Evolutionary conservation across 2,113 vertebrate species (phyloP).

Genomic region (Vulpes vulpes): DNA sequence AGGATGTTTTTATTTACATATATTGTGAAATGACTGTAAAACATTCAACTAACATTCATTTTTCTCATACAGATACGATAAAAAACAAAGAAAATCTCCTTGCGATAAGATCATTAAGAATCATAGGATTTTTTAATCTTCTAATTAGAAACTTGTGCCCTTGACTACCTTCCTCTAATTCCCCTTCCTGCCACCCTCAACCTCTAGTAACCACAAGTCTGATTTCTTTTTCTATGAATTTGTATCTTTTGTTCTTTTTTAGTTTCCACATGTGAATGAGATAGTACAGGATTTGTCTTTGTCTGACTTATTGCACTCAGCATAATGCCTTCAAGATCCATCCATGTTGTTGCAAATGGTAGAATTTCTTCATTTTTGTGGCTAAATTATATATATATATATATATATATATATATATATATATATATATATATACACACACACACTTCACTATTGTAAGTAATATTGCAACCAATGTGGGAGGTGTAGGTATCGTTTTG

Average conservation of each 20-base stretch:
- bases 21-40: not conserved
- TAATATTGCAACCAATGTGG: not conserved
- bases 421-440: no score
- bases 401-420: not conserved
- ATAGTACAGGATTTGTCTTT: not conserved
- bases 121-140: not conserved
- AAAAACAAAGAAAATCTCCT: not conserved
- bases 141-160: not conserved
- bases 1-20: not conserved
- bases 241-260: not conserved
- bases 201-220: not conserved
- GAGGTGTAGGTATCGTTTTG: not conserved
- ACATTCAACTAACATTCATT: not conserved
- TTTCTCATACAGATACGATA: not conserved
- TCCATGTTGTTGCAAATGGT: not conserved
- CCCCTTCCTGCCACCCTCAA: not conserved
- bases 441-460: not conserved
- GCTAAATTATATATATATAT: not conserved
- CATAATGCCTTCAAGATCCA: not conserved
- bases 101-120: not conserved
- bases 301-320: not conserved
- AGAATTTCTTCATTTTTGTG: not conserved
- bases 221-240: not conserved
- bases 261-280: not conserved
- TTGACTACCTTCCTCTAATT: not conserved